Evolutionary conservation across 2,113 vertebrate species (phyloP), one percentile per base, ranked within the genome.

Genomic region (Eulemur rufifrons): DNA sequence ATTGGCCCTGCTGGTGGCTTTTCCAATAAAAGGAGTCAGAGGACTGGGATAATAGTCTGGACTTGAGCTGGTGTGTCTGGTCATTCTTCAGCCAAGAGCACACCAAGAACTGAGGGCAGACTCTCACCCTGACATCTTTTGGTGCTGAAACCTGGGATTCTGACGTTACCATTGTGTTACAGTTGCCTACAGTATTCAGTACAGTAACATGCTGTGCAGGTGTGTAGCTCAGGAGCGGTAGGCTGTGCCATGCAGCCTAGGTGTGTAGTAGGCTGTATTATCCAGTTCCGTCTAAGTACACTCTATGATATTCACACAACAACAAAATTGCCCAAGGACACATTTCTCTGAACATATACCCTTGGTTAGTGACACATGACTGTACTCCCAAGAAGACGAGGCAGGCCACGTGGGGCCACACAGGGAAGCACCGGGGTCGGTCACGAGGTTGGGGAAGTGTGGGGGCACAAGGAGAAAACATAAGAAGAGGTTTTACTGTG

Each of bases 371-470:
- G 68, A 39, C 23, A 37, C 37, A 25, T 13, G 21, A 71, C 37
- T 39, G 37, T 37, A 25, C 8, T 42, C 37, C 29, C 39, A 25
- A 23, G 9, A 8, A 34, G 8, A 59, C 3, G 17, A 32, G 18
- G 39, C 23, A 18, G 0, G 3, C 7, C 32, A 74, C 0, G 29
- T 20, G 5, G 3, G 11, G 8, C 6, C 63, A 9, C 5, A 5
- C 2, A 3, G 5, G 37, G 45, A 13, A 47, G 32, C 29, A 27
- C 18, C 1, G 2, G 50, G 17, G n/a, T 17, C 5, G 4, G 13
- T 25, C n/a, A 76, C 14, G 5, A 47, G 50, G 45, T 66, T 56
- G 54, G 21, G 68, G 10, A 10, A 39, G 27, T 21, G 20, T 56
- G 3, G 18, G 25, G 39, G 23, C 5, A 23, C 6, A 5, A 29